A percentile compares a stretch with the other conserved stretches of the same genome.
Conservation (phyloP, 2,113 vertebrate genomes). For the Mellivora capensis region DNA sequence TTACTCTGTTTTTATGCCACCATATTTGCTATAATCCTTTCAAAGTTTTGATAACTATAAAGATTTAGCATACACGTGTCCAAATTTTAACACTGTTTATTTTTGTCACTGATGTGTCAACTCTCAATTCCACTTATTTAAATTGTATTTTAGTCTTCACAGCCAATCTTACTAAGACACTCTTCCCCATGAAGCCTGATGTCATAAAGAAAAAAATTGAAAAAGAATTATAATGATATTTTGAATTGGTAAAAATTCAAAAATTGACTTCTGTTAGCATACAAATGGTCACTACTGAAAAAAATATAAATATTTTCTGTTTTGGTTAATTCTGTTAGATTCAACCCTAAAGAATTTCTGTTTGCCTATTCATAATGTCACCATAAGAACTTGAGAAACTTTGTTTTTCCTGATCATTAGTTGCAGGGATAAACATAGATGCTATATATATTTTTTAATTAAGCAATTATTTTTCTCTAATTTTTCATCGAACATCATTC, state of each 20-base stretch:
- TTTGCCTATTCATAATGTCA: background rate
- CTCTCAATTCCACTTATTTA: background rate
- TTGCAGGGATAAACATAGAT: background rate
- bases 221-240: background rate
- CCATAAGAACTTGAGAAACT: background rate
- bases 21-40: background rate
- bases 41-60: background rate
- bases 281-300: background rate
- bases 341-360: background rate
- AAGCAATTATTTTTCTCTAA: slow-evolving; percentile 13
- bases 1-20: background rate
- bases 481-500: slow-evolving; percentile 53
- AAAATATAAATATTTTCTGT: background rate
- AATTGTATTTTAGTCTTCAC: background rate
- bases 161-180: background rate
- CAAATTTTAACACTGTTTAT: background rate
- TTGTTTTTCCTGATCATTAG: slow-evolving; percentile 5
- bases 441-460: slow-evolving; percentile 34
- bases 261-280: background rate
- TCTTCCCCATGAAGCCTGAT: background rate
- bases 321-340: background rate
- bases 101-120: background rate
- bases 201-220: background rate
- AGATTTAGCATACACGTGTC: background rate
- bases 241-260: background rate